Evolutionary conservation across 1,140 invertebrate genomes (phyloP), one percentile per base, ranked within the genome.

Genomic region (Anagrus nilaparvatae): DNA sequence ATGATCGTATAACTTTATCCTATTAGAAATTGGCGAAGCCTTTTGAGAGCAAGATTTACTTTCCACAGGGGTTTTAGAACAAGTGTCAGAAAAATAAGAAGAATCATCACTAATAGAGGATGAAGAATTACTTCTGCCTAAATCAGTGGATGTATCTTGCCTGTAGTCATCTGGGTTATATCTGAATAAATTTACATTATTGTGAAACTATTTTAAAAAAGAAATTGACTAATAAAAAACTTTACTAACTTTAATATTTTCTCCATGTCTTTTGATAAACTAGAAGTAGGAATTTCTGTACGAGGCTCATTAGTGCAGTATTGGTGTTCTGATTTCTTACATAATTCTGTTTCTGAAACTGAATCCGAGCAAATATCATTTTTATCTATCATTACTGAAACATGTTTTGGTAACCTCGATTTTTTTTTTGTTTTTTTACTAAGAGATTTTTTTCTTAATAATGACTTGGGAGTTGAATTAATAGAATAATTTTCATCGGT

Each of bases 41-140:
- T 37, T 33, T 38, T 47, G 47, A 20, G 43, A 60, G 18, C 51
- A 27, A 16, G 31, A 47, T 54, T 42, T 58, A 6, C 14, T 49
- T 29, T 34, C 40, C 6, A 37, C 10, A 10, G 35, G 20, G 29
- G 41, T 43, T 42, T 58, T 53, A 9, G 19, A 34, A 40, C 46
- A 19, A 42, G 13, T 46, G 30, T 61, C 59, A 19, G 61, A 63
- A 45, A 60, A 64, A 48, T 65, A 62, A 19, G 61, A 65, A 4
- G 63, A 69, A 51, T 69, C 61, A 8, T 64, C 59, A 36, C 63
- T 67, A 23, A 52, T 51, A 9, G 57, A 58, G 37, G 46, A 60
- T 21, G 51, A 51, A 33, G 48, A 53, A 29, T 47, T 49, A 40
- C 44, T 59, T 18, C 52, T 53, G 14, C 44, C 48, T 12, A 47